A percentile compares a stretch with the other conserved stretches of the same genome.
phyloP scores from a whole-genome alignment of 1,140 invertebrate species.

The Ridgeia piscesae region DNA sequence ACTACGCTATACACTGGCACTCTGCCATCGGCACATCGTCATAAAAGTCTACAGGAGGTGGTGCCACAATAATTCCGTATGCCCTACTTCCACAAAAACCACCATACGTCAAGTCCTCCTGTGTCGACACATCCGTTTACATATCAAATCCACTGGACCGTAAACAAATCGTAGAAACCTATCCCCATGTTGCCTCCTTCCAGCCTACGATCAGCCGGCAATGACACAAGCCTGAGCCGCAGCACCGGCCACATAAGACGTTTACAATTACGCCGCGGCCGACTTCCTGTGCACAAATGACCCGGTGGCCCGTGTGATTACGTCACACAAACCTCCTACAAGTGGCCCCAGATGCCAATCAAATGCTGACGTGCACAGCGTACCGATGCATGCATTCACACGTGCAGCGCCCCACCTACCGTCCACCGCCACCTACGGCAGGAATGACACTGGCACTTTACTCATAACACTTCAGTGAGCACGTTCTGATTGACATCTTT shows the following conservation, averaged over 20 bases:
- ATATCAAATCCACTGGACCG: background rate
- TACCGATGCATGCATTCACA: background rate
- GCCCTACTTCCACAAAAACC: background rate
- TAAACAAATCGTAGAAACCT: background rate
- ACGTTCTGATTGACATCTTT: background rate
- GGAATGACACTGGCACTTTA: background rate
- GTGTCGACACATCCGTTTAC: background rate
- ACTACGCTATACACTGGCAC: background rate
- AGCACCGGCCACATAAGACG: background rate
- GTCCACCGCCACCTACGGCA: background rate
- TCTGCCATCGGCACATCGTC: background rate
- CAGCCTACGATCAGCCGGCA: background rate
- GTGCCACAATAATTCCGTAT: background rate
- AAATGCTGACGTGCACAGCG: background rate
- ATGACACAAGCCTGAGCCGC: background rate
- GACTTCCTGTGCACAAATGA: background rate
- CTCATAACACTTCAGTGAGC: background rate
- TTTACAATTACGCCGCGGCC: background rate
- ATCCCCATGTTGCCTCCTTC: background rate
- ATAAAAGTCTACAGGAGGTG: background rate
- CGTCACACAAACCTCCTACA: background rate
- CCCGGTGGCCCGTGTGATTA: background rate
- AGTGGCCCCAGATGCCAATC: background rate
- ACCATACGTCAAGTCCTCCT: background rate
- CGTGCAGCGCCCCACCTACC: background rate